Evolutionary conservation across 2,113 vertebrate genomes (phyloP), one percentile per base, ranked within the genome.

Genomic region (Triplophysa rosa): DNA sequence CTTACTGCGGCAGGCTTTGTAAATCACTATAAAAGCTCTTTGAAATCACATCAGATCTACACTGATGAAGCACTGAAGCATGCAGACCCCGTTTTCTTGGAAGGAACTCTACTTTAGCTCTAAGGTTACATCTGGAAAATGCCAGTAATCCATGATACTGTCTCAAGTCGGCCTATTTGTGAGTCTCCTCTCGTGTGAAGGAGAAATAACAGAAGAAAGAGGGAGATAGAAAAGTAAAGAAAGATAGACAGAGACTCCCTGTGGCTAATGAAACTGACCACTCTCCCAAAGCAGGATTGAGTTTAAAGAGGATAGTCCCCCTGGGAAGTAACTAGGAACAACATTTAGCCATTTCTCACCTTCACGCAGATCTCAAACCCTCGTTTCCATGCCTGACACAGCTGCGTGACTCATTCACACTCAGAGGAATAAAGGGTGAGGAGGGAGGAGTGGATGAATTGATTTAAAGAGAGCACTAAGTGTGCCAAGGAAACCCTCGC

Each of bases 11-110:
- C 14, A 42, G 67, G 29, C 78, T 63, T 23, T 69, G 73, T 92
- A 92, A 90, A 90, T 91, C 88, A 89, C 62, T 40, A n/a, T 82
- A 84, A 88, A 81, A 85, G 77, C 79, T 77, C 87, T 90, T 88
- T 90, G 85, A 90, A 76, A 72, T 70, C 45, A 66, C 77, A 68
- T 40, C 45, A 87, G 85, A 80, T 78, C 81, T 83, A 81, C 84
- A 78, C 83, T 47, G 45, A 87, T 81, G 58, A 84, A 82, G 64
- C 79, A 72, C 69, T 80, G 79, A 74, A 54, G 75, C 82, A 80
- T 26, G 76, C 68, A 75, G 76, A 62, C 69, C 21, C 24, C 33
- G 63, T 79, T 81, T 72, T 76, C 63, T 37, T 87, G 89, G 87
- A 91, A 83, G 78, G 84, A 33, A 2, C 75, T 40, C 68, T 73